Percentiles rank a stretch among this genome's conserved stretches.
Evolutionary conservation across 92 coral and sea anemone genomes (phyloP).

Genomic region (Heteractis magnifica): DNA sequence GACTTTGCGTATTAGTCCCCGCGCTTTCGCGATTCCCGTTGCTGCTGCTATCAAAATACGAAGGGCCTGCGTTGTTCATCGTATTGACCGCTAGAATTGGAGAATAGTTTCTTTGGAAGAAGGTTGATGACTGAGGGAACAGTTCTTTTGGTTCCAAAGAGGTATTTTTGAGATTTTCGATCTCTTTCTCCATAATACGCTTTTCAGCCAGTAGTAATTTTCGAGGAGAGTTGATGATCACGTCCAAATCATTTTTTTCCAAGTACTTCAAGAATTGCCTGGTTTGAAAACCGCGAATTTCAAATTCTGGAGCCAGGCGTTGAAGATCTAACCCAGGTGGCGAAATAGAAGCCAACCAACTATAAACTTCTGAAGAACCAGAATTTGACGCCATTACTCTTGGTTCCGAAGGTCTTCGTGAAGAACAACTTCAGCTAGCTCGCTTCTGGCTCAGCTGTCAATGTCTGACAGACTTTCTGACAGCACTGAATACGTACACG

Average conservation of each 20-base stretch:
- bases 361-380: not conserved
- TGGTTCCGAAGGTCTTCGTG: not conserved
- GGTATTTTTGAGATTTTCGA: not conserved
- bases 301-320: conserved; percentile 7
- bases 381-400: not conserved
- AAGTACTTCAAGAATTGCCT: conserved; percentile 15
- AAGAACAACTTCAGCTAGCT: no score
- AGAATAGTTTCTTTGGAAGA: not conserved
- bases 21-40: not conserved
- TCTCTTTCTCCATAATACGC: conserved; percentile 34
- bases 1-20: not conserved
- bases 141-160: not conserved
- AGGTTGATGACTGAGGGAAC: not conserved
- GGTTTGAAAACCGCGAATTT: conserved; percentile 27
- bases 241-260: conserved; percentile 24
- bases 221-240: conserved; percentile 32
- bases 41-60: not conserved
- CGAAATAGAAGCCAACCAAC: not conserved
- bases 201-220: conserved; percentile 21
- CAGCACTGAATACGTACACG: not conserved
- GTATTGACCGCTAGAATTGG: not conserved
- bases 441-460: not conserved
- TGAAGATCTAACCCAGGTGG: not conserved
- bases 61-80: not conserved
- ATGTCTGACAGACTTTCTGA: not conserved